Conservation (phyloP, 2,888 invertebrate genomes). For the Cheilosia grossa region DNA sequence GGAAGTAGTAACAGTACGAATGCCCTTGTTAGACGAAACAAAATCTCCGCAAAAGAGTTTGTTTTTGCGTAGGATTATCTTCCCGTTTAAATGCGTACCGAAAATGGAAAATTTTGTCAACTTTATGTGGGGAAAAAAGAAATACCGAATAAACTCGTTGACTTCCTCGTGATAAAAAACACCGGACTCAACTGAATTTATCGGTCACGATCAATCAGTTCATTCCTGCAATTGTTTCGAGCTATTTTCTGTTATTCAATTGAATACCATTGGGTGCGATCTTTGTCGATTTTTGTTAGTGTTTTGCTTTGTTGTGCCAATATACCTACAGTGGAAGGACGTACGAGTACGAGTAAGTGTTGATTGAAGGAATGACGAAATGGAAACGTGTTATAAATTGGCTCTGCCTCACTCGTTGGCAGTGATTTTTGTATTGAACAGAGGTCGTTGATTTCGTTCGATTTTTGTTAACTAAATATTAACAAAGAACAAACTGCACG, state of each 20-base stretch:
- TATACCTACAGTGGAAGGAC: background rate
- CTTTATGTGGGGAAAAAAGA: conserved; percentile 1
- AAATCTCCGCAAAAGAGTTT: conserved; percentile 35
- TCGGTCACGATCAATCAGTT: conserved; percentile 58
- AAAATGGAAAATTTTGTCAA: conserved; percentile 9
- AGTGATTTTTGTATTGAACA: background rate
- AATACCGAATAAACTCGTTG: conserved; percentile 24
- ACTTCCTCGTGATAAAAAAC: conserved; percentile 71
- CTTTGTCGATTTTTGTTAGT: conserved; percentile 12
- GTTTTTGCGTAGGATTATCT: conserved; percentile 38
- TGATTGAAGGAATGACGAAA: conserved; percentile 51
- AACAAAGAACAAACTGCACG: no score
- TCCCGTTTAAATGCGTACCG: conserved; percentile 31
- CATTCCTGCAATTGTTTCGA: conserved; percentile 45
- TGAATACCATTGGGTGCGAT: conserved; percentile 1
- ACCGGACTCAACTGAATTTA: conserved; percentile 70
- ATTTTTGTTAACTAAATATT: no score
- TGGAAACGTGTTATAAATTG: conserved; percentile 24
- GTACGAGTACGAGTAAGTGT: background rate
- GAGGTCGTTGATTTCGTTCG: background rate
- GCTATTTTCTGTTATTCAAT: conserved; percentile 30
- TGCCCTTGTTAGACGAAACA: conserved; percentile 48
- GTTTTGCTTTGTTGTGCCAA: conserved; percentile 36
- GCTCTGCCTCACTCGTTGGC: conserved; percentile 34
- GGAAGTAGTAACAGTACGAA: background rate